These are phyloP conservation scores for Enteromius afrohamiltoni DNA, from an alignment of 2,797 vertebrate genomes.

Conservation along the genomic window DNA sequence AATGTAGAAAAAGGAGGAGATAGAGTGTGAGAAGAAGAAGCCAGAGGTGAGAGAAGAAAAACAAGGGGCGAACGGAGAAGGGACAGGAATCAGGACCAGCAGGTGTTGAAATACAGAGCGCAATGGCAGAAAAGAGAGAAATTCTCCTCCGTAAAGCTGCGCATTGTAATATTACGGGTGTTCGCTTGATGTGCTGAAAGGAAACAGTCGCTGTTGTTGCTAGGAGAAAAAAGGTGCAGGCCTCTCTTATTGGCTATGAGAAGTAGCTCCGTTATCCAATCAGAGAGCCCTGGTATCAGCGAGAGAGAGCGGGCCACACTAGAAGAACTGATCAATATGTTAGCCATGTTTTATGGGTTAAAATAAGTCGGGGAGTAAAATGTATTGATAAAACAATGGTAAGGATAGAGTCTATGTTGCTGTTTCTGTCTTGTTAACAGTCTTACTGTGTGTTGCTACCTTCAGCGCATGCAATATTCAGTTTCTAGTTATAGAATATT, in stretches of 20 bases:
- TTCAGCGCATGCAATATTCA: not conserved
- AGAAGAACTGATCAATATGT: slow-evolving; percentile 85
- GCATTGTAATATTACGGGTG: slow-evolving; percentile 90
- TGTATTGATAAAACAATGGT: slow-evolving; percentile 72
- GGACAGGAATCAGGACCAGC: slow-evolving; percentile 47
- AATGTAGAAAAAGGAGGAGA: slow-evolving; percentile 50
- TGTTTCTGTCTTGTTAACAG: not conserved
- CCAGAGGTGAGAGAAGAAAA: slow-evolving; percentile 33
- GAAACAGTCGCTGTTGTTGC: slow-evolving; percentile 86
- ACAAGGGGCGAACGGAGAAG: slow-evolving; percentile 52
- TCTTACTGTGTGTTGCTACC: not conserved
- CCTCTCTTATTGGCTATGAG: slow-evolving; percentile 80
- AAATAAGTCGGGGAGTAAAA: slow-evolving; percentile 74
- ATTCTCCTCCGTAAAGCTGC: slow-evolving; percentile 70
- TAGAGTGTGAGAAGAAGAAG: slow-evolving; percentile 33
- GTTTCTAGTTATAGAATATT: not conserved
- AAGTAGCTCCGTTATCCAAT: slow-evolving; percentile 81
- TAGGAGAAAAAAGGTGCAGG: slow-evolving; percentile 87
- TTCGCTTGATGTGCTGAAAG: slow-evolving; percentile 80
- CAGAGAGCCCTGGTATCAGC: slow-evolving; percentile 65
- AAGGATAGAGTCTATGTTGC: slow-evolving; percentile 46
- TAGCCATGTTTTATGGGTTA: slow-evolving; percentile 83
- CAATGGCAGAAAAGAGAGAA: slow-evolving; percentile 58
- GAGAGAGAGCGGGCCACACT: slow-evolving; percentile 68
- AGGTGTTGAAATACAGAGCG: slow-evolving; percentile 49